Base-by-base conservation (phyloP, 1,140 invertebrate species). In the Euura saliciscinereae region DNA sequence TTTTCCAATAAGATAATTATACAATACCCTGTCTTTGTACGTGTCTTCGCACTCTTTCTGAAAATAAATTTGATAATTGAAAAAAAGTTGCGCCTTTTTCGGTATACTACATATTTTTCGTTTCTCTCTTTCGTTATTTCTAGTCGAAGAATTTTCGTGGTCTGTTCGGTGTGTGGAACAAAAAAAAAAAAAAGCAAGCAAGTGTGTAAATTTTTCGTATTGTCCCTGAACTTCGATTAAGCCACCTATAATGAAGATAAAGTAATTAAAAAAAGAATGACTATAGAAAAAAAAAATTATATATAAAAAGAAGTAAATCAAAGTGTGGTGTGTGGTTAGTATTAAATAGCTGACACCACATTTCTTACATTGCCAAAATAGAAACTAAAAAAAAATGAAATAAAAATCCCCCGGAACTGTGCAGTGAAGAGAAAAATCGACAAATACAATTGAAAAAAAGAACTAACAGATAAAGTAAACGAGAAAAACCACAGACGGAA, bases 11-110 rank as follows among this genome's bases (percentile, higher is more conserved):
- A 86, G 78, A 86, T 84, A 85, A 84, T 85, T 80, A 91, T 92
- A 93, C 92, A 87, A 92, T 93, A 93, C 92, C 92, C 92, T 93
- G 88, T 92, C 91, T 92, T 93, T 93, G 91, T 92, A 93, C 89
- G 90, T 91, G 90, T 93, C 92, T 90, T 93, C 92, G 89, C 91
- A 92, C 91, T 92, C 91, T 91, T 90, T 93, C 92, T 93, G 92
- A 91, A 92, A 92, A 91, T 86, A 91, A 91, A 91, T 83, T 84
- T 79, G 85, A 87, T 83, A 77, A 81, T 42, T 71, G 45, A 44
- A 43, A 69, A 45, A 69, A 45, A 11, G n/a, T 6, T 44, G 43
- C 13, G 43, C 45, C 43, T 44, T 59, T 59, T 59, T 59, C 28
- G 28, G 28, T 28, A 28, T 28, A 28, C 28, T 28, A 28, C 28